Evolutionary conservation across 2,888 invertebrate species (phyloP).

Genomic region (Plagiodera versicolora): DNA sequence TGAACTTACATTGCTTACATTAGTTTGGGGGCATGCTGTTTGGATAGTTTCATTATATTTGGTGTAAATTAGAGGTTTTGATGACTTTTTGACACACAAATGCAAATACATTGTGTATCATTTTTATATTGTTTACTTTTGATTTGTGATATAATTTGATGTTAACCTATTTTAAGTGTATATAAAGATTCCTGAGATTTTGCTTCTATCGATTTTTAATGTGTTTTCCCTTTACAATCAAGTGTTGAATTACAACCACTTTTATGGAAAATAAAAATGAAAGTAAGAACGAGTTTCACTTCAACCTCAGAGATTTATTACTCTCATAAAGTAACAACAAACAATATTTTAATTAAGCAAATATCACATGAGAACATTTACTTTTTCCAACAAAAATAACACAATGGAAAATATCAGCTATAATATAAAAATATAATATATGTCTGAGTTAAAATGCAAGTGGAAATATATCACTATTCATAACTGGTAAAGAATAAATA

Average conservation of each 20-base stretch:
- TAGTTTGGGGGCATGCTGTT: slow-evolving; percentile 7
- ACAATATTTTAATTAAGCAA: no score
- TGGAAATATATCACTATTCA: not conserved
- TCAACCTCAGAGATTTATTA: no score
- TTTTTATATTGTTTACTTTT: slow-evolving; percentile 36
- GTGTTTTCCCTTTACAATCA: slow-evolving; percentile 41
- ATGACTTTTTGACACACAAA: slow-evolving; percentile 20
- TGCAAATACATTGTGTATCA: slow-evolving; percentile 25
- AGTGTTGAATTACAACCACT: slow-evolving; percentile 41
- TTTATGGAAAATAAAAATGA: slow-evolving; percentile 39
- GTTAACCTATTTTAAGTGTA: slow-evolving; percentile 31
- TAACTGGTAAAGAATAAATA: not conserved
- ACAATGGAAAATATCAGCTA: no score
- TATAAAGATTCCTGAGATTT: slow-evolving; percentile 34
- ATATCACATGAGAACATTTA: no score
- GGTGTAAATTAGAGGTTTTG: slow-evolving; percentile 20
- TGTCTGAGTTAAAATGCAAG: not conserved
- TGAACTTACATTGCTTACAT: not conserved
- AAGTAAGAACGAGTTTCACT: not conserved
- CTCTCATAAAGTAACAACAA: no score
- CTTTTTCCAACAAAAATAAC: no score
- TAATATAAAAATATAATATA: not conserved
- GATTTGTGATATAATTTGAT: slow-evolving; percentile 30
- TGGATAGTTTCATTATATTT: slow-evolving; percentile 21
- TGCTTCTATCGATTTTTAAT: slow-evolving; percentile 38